phyloP scores from a whole-genome alignment of 53 echinoderm and acorn worm species.

The Holothuria scabra region DNA sequence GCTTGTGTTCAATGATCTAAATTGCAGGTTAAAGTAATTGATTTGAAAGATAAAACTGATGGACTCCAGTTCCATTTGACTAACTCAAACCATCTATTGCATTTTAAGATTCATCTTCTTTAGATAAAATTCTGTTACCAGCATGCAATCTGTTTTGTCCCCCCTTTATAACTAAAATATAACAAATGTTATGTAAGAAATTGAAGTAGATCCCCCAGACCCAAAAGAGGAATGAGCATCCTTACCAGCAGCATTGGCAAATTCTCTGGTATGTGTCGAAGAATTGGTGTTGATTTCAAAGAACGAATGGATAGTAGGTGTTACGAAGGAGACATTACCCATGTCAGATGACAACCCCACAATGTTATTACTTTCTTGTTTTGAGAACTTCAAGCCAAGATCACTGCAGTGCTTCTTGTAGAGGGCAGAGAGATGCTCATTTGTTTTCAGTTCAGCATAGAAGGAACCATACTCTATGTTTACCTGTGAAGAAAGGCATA shows the following conservation, averaged over 20 bases:
- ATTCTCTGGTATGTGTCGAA: slow-evolving; percentile 62
- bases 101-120: too few relatives aligned
- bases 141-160: too few relatives aligned
- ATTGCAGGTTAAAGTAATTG: too few relatives aligned
- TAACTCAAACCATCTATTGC: too few relatives aligned
- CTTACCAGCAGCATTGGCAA: slow-evolving; percentile 78
- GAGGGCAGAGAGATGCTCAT: slow-evolving; percentile 54
- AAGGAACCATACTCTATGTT: background rate
- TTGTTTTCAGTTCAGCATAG: slow-evolving; percentile 78
- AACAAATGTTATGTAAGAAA: too few relatives aligned
- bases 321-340: slow-evolving; percentile 83
- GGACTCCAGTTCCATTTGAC: too few relatives aligned
- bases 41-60: too few relatives aligned
- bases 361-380: background rate
- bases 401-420: slow-evolving; percentile 77
- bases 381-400: slow-evolving; percentile 59
- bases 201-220: too few relatives aligned
- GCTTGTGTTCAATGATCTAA: too few relatives aligned
- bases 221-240: background rate
- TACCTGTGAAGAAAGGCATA: background rate
- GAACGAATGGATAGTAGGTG: slow-evolving; percentile 88
- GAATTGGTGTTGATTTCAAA: slow-evolving; percentile 76
- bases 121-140: too few relatives aligned
- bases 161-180: too few relatives aligned
- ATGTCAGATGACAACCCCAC: slow-evolving; percentile 79